Percentiles rank a stretch among this genome's conserved stretches.
Evolutionary conservation across 2,888 invertebrate genomes (phyloP).

Genomic region (Temnothorax ravouxi): DNA sequence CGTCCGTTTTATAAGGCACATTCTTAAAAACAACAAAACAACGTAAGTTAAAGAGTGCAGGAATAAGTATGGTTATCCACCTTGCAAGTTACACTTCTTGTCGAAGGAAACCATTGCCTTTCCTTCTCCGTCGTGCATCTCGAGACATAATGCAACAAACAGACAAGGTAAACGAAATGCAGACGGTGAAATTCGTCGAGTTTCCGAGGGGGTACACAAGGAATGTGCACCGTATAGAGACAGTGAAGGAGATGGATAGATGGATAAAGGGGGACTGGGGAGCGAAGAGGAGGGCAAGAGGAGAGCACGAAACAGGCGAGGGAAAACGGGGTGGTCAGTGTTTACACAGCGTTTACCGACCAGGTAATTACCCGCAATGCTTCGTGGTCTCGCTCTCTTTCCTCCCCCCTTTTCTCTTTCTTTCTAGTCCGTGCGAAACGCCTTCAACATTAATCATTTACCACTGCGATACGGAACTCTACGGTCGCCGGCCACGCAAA

Average conservation of each 20-base stretch:
- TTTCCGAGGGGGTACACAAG: slow-evolving; percentile 21
- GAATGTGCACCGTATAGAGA: slow-evolving; percentile 5
- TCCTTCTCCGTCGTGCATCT: slow-evolving; percentile 1
- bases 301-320: slow-evolving; percentile 29
- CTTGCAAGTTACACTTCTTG: background rate
- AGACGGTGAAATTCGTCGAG: slow-evolving; percentile 44
- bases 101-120: background rate
- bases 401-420: background rate
- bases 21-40: background rate
- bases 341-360: slow-evolving; percentile 74
- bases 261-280: slow-evolving; percentile 19
- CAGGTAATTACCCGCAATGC: slow-evolving; percentile 73
- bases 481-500: slow-evolving; percentile 71
- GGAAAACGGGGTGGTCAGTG: slow-evolving; percentile 58
- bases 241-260: slow-evolving; percentile 50
- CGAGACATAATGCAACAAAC: slow-evolving; percentile 48
- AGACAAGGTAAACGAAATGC: slow-evolving; percentile 47
- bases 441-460: slow-evolving; percentile 76
- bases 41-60: background rate
- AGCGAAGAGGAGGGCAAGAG: background rate
- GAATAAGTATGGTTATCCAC: background rate
- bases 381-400: slow-evolving; percentile 22
- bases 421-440: slow-evolving; percentile 61
- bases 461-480: slow-evolving; percentile 67
- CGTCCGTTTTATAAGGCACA: background rate